These are phyloP conservation scores for Platichthys flesus DNA, from an alignment of 2,113 vertebrate genomes.

Conservation along the genomic window DNA sequence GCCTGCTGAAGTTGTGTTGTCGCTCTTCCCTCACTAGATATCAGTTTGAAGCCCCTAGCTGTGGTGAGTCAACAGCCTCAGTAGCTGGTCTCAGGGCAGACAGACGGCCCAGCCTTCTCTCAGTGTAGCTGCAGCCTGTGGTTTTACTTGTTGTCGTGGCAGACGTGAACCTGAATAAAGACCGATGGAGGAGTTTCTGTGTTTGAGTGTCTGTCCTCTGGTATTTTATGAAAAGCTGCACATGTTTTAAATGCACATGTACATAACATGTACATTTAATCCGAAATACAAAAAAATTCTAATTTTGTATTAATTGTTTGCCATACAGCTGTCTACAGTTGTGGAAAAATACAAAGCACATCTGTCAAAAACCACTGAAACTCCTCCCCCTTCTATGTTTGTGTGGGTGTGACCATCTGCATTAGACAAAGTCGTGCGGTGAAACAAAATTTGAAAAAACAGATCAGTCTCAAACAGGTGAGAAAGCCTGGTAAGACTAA, in stretches of 20 bases:
- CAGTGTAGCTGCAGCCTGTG: not conserved
- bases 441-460: too few species aligned
- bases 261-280: too few species aligned
- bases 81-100: slow-evolving; percentile 28
- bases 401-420: not conserved
- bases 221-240: not conserved
- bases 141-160: not conserved
- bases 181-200: not conserved
- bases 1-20: too few species aligned
- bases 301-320: too few species aligned
- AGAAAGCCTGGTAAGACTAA: too few species aligned
- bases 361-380: too few species aligned
- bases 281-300: too few species aligned
- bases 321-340: too few species aligned
- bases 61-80: slow-evolving; percentile 16
- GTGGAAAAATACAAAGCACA: too few species aligned
- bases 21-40: not conserved
- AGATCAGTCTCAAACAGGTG: too few species aligned
- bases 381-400: not conserved
- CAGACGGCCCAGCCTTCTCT: not conserved
- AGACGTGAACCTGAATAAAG: not conserved
- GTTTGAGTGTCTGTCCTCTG: not conserved
- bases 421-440: too few species aligned
- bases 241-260: too few species aligned
- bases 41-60: not conserved